phyloP scores from a whole-genome alignment of 2,113 vertebrate species.

The Prolemur simus region DNA sequence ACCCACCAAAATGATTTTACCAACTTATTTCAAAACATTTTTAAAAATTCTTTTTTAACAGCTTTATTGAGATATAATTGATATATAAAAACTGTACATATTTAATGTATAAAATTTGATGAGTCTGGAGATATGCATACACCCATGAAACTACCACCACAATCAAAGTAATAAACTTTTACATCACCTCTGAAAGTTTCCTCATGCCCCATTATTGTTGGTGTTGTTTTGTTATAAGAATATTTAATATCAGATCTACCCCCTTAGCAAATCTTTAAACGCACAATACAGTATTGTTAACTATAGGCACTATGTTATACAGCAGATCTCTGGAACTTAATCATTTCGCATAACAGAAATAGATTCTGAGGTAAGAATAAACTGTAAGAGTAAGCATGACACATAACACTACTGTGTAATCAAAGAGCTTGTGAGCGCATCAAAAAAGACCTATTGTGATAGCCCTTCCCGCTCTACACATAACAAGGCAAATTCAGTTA shows the following conservation, averaged over 20 bases:
- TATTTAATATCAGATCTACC: neutral
- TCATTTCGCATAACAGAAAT: neutral
- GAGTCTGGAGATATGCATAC: neutral
- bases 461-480: conserved; percentile 40
- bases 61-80: neutral
- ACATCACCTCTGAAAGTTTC: neutral
- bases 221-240: neutral
- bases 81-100: neutral
- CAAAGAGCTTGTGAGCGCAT: neutral
- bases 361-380: conserved; percentile 10
- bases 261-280: neutral
- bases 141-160: neutral
- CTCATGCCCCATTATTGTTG: neutral
- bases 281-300: neutral
- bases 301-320: neutral
- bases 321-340: neutral
- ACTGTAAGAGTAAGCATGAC: neutral
- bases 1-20: neutral
- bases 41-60: neutral
- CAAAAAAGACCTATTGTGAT: conserved; percentile 9
- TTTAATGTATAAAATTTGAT: neutral
- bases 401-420: neutral
- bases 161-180: neutral
- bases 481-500: conserved; percentile 80
- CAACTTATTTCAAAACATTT: conserved; percentile 41